Percentiles rank a stretch among this genome's conserved stretches.
These are phyloP conservation scores for Leptobrachium ailaonicum DNA, from an alignment of 2,113 vertebrate species.

Conservation along the genomic window DNA sequence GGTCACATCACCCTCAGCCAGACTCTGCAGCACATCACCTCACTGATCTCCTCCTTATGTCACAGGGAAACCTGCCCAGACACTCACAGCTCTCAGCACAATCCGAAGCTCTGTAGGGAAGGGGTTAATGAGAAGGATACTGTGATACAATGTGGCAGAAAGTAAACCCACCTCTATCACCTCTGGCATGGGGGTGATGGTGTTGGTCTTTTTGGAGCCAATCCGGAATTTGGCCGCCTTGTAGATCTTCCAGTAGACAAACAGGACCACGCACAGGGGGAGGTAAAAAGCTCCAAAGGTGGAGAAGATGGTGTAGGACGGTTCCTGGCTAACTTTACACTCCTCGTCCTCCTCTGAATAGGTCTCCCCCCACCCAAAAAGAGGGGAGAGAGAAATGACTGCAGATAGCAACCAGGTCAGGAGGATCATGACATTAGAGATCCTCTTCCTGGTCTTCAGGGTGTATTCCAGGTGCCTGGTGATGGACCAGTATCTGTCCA, in stretches of 20 bases:
- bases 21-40: no score
- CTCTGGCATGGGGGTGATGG: slow-evolving; percentile 83
- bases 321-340: slow-evolving; percentile 92
- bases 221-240: slow-evolving; percentile 89
- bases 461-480: slow-evolving; percentile 93
- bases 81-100: no score
- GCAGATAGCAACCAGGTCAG: slow-evolving; percentile 90
- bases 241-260: slow-evolving; percentile 99
- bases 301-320: slow-evolving; percentile 92
- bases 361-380: slow-evolving; percentile 93
- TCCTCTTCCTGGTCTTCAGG: slow-evolving; percentile 77
- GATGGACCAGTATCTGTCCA: slow-evolving; percentile 98
- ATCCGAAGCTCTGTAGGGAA: no score
- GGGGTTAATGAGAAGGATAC: neutral
- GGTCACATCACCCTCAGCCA: no score
- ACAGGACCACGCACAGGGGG: slow-evolving; percentile 91
- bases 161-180: slow-evolving; percentile 68
- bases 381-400: slow-evolving; percentile 87
- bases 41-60: no score
- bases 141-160: neutral
- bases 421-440: slow-evolving; percentile 89
- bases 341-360: slow-evolving; percentile 79
- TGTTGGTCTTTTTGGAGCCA: slow-evolving; percentile 82
- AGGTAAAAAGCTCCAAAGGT: slow-evolving; percentile 95
- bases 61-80: no score